phyloP scores from a whole-genome alignment of 2,113 vertebrate genomes.

The Ammodytes marinus region DNA sequence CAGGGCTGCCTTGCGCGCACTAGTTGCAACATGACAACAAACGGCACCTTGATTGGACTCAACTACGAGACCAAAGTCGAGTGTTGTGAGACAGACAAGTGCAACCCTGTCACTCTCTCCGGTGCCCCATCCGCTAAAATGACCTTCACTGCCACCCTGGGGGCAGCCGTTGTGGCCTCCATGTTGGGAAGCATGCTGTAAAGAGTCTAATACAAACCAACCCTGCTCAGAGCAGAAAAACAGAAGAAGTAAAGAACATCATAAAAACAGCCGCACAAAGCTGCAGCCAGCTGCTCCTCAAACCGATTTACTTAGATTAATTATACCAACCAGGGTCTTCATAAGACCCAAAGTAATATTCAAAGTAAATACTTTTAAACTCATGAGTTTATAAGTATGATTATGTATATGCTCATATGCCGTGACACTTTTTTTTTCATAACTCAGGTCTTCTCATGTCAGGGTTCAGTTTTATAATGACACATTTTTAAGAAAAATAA shows the following conservation, averaged over 20 bases:
- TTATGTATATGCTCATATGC: background rate
- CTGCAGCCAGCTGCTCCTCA: background rate
- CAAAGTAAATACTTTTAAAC: background rate
- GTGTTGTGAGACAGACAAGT: conserved; percentile 72
- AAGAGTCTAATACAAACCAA: background rate
- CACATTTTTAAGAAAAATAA: background rate
- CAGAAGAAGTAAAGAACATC: too few species aligned
- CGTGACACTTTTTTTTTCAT: conserved; percentile 7
- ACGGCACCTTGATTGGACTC: background rate
- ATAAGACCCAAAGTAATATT: background rate
- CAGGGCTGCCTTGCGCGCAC: conserved; percentile 31
- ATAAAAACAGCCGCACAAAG: background rate
- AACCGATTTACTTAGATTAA: background rate
- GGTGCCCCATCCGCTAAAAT: conserved; percentile 59
- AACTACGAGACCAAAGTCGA: rapidly evolving
- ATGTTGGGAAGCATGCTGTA: conserved; percentile 60
- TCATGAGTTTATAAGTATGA: background rate
- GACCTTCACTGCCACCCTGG: conserved; percentile 46
- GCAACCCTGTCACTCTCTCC: conserved; percentile 47
- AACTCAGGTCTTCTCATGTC: background rate
- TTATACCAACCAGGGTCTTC: background rate
- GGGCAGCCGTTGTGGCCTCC: conserved; percentile 59
- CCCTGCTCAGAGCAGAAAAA: too few species aligned
- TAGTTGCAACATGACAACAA: background rate
- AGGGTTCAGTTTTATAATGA: background rate